Evolutionary conservation across 2,888 invertebrate species (phyloP).

Genomic region (Teinopalpus imperialis): DNA sequence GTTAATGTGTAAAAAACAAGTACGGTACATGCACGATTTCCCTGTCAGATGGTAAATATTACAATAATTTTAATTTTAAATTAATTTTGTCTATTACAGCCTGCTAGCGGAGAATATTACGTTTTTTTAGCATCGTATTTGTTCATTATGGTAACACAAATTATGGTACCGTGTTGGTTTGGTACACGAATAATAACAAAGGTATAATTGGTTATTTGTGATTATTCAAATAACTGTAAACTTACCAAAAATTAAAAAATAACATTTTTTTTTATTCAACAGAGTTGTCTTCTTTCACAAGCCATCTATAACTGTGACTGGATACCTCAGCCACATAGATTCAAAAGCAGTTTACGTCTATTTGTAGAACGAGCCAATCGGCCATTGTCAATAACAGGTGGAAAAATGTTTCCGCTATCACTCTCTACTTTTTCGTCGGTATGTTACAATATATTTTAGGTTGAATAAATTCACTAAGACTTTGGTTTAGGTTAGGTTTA

Average conservation of each 20-base stretch:
- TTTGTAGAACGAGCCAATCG: constrained; percentile 53
- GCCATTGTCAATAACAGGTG: constrained; percentile 53
- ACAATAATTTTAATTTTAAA: too few relatives aligned
- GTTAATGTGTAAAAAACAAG: too few relatives aligned
- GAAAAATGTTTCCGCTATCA: constrained; percentile 61
- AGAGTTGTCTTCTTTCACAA: constrained; percentile 51
- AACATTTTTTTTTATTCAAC: constrained; percentile 29
- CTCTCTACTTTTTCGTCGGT: constrained; percentile 61
- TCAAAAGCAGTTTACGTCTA: constrained; percentile 54
- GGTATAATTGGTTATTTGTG: constrained; percentile 35
- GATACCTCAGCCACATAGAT: constrained; percentile 47
- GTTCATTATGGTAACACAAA: constrained; percentile 49
- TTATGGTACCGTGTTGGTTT: constrained; percentile 60
- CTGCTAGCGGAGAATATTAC: constrained; percentile 47
- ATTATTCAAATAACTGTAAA: not conserved
- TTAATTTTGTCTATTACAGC: constrained; percentile 42
- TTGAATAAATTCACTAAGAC: too few relatives aligned
- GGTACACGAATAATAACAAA: constrained; percentile 54
- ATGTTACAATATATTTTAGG: too few relatives aligned
- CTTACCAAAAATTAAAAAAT: too few relatives aligned
- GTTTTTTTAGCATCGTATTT: constrained; percentile 55
- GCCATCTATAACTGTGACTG: constrained; percentile 59
- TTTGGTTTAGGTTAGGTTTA: too few relatives aligned
- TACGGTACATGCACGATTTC: too few relatives aligned
- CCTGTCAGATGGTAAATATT: too few relatives aligned